Base-by-base conservation (phyloP, 1,140 invertebrate species). In the Cherax destructor region DNA sequence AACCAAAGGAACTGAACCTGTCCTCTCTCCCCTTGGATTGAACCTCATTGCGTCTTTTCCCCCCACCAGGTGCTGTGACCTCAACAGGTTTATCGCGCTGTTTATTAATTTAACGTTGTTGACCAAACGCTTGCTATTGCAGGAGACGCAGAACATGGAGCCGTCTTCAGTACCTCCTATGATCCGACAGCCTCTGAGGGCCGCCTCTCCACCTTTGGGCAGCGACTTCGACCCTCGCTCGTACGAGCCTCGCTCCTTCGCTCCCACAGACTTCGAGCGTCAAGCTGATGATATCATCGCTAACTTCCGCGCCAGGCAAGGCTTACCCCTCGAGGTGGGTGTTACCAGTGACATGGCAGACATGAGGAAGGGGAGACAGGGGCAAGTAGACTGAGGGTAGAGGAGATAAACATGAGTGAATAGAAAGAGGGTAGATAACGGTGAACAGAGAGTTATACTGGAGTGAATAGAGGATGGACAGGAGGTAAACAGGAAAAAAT, bases 201-300 rank as follows among this genome's bases (percentile, higher is more conserved):
- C 92, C 86, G 91, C 93, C 91, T 89, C 93, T 91, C 86, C 91
- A 87, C 11, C 77, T 69, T 72, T 72, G 47, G 6, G 88, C 83
- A 83, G 87, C 77, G 91, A 89, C 93, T 91, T 85, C 92, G 61
- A 65, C 61, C 13, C 61, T 16, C 13, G 18, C 61, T 5, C 61
- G 5, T 65, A 65, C 84, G 78, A 56, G 69, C 77, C 52, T 5
- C 52, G 52, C 9, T 56, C 52, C 52, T 56, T 56, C 52, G 52
- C 52, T 56, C 88, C 85, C 83, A 50, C 91, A 11, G 93, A 92
- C 76, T 83, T 93, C 77, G 92, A 93, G 92, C 91, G 92, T 47
- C 90, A 93, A 85, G 92, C 92, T 2, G 92, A 93, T 49, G 92
- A 93, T 77, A 93, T 93, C 91, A 93, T 93, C 69, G 92, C 92